phyloP scores from a whole-genome alignment of 2,888 invertebrate species.

The Meganola albula region DNA sequence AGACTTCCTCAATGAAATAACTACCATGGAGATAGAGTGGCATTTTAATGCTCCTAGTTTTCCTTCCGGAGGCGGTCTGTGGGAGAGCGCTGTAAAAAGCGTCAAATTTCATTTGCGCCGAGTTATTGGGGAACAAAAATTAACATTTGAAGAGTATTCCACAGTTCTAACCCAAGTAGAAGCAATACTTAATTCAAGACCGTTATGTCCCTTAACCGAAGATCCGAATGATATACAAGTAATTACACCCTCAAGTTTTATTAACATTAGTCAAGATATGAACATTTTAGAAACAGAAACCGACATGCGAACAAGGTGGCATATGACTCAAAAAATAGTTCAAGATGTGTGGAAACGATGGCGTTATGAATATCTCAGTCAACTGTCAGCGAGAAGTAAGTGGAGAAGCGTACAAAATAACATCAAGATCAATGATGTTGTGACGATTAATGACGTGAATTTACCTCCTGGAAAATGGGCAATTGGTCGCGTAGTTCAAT shows the following conservation, averaged over 20 bases:
- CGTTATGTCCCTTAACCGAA: neutral
- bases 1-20: neutral
- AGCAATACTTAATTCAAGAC: no score
- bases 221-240: conserved; percentile 1
- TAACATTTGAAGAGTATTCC: no score
- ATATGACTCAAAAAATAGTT: conserved; percentile 1
- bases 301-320: conserved; percentile 5
- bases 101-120: conserved; percentile 1
- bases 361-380: neutral
- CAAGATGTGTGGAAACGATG: conserved; percentile 3
- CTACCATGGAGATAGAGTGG: neutral
- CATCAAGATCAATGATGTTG: neutral
- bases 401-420: neutral
- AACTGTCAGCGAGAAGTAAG: neutral
- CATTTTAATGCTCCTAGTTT: conserved; percentile 2
- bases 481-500: conserved; percentile 1
- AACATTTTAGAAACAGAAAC: conserved; percentile 2
- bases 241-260: neutral
- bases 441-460: neutral
- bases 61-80: neutral
- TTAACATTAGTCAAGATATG: neutral
- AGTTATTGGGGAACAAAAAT: no score
- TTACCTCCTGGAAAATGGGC: neutral
- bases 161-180: neutral
- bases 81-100: neutral